Base-by-base conservation (phyloP, 2,113 vertebrate species). In the Rynchops niger region DNA sequence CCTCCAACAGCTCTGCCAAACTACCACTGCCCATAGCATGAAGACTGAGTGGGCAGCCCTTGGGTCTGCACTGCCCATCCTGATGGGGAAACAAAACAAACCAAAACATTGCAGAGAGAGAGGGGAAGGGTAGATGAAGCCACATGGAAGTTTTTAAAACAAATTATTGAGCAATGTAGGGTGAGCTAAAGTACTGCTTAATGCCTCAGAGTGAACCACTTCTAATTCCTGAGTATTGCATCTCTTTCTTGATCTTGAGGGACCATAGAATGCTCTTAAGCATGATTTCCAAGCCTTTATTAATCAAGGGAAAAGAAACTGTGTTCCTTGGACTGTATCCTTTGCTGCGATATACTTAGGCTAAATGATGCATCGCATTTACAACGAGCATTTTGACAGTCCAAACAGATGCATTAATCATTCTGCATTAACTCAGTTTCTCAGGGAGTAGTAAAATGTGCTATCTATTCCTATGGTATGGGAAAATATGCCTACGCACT, bases 241-340 rank as follows among this genome's bases (percentile, higher is more conserved):
- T 86, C 82, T 94, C 88, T 90, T 93, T 70, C 53, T 70, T 96
- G 86, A 91, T 88, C 88, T 92, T 91, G 65, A 95, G 72, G 45
- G 86, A 86, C 22, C 55, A 81, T 19, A 58, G 69, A 92, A 84
- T 71, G 72, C 83, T 88, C 91, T 88, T 88, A 81, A 70, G 72
- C 29, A 71, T 70, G 53, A 84, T 78, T 92, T 94, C 76, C 88
- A 96, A 88, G 58, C 27, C 80, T 88, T 96, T 90, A 89, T 87
- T 96, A 95, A 91, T 87, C 93, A 93, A 85, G 84, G 55, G 66
- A 93, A 88, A 95, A 95, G 70, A 42, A 95, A 91, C 22, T 88
- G 43, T 89, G 25, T 95, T 97, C 73, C 52, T 96, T 96, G 96
- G 93, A 95, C 77, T 66, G 36, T 23, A 52, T 94, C 49, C 66